These are phyloP conservation scores for Lanistes nyassanus DNA, from an alignment of 1,140 invertebrate genomes.

Conservation along the genomic window DNA sequence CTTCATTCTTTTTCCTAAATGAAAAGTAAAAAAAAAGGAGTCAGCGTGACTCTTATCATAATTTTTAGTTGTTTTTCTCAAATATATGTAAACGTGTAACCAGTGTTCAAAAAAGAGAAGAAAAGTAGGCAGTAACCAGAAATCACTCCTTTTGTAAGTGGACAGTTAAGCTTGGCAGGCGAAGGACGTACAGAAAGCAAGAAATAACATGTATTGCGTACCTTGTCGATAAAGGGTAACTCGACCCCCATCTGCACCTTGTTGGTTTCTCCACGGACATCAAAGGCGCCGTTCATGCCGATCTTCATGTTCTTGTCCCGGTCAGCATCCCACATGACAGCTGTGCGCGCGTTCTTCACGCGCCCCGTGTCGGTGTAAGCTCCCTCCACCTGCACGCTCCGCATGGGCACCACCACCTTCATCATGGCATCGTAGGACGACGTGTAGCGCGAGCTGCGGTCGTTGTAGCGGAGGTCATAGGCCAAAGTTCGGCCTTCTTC, in stretches of 20 bases:
- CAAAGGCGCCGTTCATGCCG: conserved; percentile 31
- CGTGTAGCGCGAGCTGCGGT: conserved; percentile 28
- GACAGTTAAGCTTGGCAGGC: too few species aligned
- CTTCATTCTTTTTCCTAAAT: too few species aligned
- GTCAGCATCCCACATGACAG: conserved; percentile 54
- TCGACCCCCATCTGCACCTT: conserved; percentile 27
- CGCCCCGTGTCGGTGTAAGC: conserved; percentile 27
- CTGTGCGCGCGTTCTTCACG: background rate
- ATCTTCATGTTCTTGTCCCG: conserved; percentile 48
- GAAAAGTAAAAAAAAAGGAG: too few species aligned
- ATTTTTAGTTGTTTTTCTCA: too few species aligned
- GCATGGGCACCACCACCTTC: conserved; percentile 30
- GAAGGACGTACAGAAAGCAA: too few species aligned
- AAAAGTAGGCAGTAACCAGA: too few species aligned
- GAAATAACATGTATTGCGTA: too few species aligned
- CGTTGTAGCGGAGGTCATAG: conserved; percentile 33
- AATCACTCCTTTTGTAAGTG: too few species aligned
- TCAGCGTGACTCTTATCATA: too few species aligned
- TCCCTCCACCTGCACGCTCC: conserved; percentile 32
- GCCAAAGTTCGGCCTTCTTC: conserved; percentile 30
- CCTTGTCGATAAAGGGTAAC: conserved; percentile 38
- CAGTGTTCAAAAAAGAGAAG: too few species aligned
- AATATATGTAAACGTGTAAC: too few species aligned
- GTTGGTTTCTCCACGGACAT: conserved; percentile 24
- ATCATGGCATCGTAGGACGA: conserved; percentile 21